phyloP scores from a whole-genome alignment of 2,113 vertebrate genomes.

The Nothocercus julius region DNA sequence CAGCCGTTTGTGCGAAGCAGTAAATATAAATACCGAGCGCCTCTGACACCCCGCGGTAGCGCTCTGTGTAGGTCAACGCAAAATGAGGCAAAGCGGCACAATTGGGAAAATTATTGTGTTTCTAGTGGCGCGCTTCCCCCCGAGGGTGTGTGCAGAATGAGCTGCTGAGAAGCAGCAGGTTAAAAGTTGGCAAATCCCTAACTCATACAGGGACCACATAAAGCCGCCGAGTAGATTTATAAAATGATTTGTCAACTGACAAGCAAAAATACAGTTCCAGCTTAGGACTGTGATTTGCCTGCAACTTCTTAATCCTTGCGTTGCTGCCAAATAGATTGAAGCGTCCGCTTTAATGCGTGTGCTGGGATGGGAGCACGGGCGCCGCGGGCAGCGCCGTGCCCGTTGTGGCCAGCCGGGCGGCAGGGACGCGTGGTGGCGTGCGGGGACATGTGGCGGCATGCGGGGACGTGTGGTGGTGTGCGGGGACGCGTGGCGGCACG shows the following conservation, averaged over 20 bases:
- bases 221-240: constrained; percentile 4
- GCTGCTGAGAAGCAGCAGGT: rapidly evolving
- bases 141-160: not conserved
- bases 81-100: not conserved
- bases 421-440: too few relatives aligned
- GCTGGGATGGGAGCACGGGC: constrained; percentile 47
- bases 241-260: constrained; percentile 71
- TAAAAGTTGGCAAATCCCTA: not conserved
- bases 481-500: too few relatives aligned
- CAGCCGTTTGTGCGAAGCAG: not conserved
- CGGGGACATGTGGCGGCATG: too few relatives aligned
- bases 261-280: constrained; percentile 66
- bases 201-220: not conserved
- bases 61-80: not conserved
- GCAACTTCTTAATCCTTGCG: constrained; percentile 76
- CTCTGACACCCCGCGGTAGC: not conserved
- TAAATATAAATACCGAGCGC: not conserved
- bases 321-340: constrained; percentile 76
- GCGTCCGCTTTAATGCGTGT: constrained; percentile 74
- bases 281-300: constrained; percentile 71
- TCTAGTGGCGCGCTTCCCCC: not conserved
- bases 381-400: too few relatives aligned
- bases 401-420: too few relatives aligned
- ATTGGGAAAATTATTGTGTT: not conserved
- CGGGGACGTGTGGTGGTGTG: too few relatives aligned